A percentile compares a stretch with the other conserved stretches of the same genome.
phyloP scores from a whole-genome alignment of 2,113 vertebrate genomes.

The Bufo bufo region DNA sequence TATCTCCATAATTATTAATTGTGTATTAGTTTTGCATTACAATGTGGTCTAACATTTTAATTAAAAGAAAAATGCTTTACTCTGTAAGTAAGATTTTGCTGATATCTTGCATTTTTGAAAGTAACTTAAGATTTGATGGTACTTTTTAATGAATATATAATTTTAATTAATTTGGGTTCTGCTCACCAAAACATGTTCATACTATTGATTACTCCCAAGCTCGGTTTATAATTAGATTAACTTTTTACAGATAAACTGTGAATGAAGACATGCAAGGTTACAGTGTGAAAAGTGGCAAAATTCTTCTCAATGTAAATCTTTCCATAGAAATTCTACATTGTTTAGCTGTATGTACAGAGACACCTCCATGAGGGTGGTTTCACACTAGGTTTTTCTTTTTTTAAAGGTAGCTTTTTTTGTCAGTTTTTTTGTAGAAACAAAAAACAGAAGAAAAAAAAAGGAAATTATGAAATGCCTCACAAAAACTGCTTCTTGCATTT shows the following conservation, averaged over 20 bases:
- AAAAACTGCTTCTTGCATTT: no score
- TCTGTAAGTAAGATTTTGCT: slow-evolving; percentile 15
- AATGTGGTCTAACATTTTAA: slow-evolving; percentile 11
- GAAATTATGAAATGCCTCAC: no score
- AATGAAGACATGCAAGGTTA: neutral
- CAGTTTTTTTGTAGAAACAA: no score
- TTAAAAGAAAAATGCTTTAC: slow-evolving; percentile 13
- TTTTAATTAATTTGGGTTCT: slow-evolving; percentile 21
- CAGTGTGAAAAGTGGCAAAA: neutral
- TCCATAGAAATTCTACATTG: neutral
- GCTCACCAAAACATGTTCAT: slow-evolving; percentile 17
- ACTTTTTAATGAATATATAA: slow-evolving; percentile 27
- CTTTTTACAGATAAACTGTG: neutral
- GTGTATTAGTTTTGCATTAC: neutral
- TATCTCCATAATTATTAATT: neutral
- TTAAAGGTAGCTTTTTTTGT: no score
- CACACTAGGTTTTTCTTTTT: no score
- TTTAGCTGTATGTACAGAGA: neutral
- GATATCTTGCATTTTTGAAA: slow-evolving; percentile 13
- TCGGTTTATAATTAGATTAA: neutral
- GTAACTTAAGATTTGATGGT: neutral
- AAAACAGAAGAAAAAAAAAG: no score
- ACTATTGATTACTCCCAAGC: neutral
- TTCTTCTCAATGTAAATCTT: neutral
- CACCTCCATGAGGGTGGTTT: neutral